phyloP scores from a whole-genome alignment of 1,140 invertebrate species.

The Cydia fagiglandana region DNA sequence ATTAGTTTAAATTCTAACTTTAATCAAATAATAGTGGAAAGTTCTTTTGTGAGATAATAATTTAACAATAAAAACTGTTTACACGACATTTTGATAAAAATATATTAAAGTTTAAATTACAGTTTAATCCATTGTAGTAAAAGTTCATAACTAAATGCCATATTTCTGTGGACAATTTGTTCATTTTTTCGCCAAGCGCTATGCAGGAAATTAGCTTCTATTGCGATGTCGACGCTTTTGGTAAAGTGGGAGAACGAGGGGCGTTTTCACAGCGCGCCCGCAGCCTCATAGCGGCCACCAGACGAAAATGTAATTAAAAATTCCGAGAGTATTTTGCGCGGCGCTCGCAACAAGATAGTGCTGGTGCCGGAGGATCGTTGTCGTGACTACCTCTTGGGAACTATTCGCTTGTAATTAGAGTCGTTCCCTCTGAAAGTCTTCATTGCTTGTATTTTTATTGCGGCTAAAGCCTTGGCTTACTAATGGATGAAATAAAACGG shows the following conservation, averaged over 20 bases:
- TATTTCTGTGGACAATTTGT: conserved; percentile 56
- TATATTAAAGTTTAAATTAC: conserved; percentile 46
- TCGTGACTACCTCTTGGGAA: conserved; percentile 72
- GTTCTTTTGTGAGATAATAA: background rate
- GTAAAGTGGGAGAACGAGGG: conserved; percentile 73
- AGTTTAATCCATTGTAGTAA: conserved; percentile 30
- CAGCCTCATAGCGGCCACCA: conserved; percentile 69
- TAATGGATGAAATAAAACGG: conserved; percentile 7
- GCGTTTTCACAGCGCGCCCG: conserved; percentile 65
- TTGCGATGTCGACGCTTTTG: conserved; percentile 77
- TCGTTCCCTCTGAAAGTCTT: conserved; percentile 68
- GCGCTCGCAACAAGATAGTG: conserved; percentile 76
- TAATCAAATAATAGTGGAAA: background rate
- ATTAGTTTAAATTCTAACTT: background rate
- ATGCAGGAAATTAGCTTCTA: conserved; percentile 79
- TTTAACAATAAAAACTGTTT: background rate
- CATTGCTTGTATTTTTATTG: conserved; percentile 45
- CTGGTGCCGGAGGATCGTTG: conserved; percentile 67
- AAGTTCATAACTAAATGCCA: conserved; percentile 48
- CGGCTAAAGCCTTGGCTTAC: conserved; percentile 20
- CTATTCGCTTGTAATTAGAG: conserved; percentile 76
- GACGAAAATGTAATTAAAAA: conserved; percentile 79
- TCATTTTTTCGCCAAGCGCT: conserved; percentile 70
- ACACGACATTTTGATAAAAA: background rate
- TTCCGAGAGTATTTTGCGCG: conserved; percentile 76